A percentile compares a stretch with the other conserved stretches of the same genome.
phyloP scores from a whole-genome alignment of 2,888 invertebrate species.

The Incurvaria masculella region DNA sequence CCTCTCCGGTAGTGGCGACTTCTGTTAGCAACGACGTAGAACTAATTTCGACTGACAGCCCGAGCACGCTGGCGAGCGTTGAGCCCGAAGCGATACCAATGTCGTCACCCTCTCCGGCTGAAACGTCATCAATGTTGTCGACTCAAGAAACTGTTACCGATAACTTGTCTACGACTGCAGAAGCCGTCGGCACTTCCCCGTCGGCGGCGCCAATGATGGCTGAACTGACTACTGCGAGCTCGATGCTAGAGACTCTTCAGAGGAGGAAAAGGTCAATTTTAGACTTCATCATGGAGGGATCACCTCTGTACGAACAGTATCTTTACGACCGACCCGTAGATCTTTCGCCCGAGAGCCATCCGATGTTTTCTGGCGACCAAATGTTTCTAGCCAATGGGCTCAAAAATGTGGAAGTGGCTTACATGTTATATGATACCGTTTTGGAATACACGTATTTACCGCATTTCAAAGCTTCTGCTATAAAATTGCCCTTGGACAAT shows the following conservation, averaged over 20 bases:
- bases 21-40: not conserved
- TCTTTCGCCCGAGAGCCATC: slow-evolving; percentile 26
- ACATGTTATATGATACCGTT: slow-evolving; percentile 74
- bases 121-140: no score
- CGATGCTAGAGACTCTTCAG: slow-evolving; percentile 33
- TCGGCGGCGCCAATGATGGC: slow-evolving; percentile 8
- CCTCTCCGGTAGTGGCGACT: no score
- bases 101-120: no score
- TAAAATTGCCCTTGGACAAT: slow-evolving; percentile 78
- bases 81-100: no score
- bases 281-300: slow-evolving; percentile 39
- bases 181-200: no score
- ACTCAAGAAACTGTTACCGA: no score
- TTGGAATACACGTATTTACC: slow-evolving; percentile 73
- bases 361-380: slow-evolving; percentile 25
- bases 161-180: no score
- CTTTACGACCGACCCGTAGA: slow-evolving; percentile 35
- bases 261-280: slow-evolving; percentile 42
- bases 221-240: slow-evolving; percentile 19
- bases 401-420: slow-evolving; percentile 55
- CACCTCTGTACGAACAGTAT: slow-evolving; percentile 39
- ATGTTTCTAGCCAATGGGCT: slow-evolving; percentile 45
- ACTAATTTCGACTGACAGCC: not conserved
- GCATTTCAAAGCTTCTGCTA: slow-evolving; percentile 65
- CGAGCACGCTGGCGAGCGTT: not conserved